These are phyloP conservation scores for Columbina picui DNA, from an alignment of 2,113 vertebrate species.

Conservation along the genomic window DNA sequence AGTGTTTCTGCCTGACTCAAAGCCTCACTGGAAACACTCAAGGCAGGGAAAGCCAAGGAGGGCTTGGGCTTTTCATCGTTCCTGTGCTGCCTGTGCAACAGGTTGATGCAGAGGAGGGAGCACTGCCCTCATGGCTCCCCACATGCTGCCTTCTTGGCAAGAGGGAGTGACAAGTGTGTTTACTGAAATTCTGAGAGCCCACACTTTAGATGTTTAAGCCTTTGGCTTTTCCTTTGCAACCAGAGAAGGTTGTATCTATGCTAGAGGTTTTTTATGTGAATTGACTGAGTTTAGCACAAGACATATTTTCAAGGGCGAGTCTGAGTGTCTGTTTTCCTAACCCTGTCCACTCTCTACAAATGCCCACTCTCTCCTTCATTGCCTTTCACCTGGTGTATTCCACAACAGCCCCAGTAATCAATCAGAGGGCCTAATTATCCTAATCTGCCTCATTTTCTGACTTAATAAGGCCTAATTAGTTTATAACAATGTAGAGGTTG, in stretches of 20 bases:
- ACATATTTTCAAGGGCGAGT: not conserved
- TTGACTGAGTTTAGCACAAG: not conserved
- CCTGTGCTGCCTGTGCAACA: not conserved
- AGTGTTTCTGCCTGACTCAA: not conserved
- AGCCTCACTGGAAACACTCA: not conserved
- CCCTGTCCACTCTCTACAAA: not conserved
- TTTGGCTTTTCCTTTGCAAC: not conserved
- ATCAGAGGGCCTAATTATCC: slow-evolving; percentile 35
- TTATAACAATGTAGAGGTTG: slow-evolving; percentile 49
- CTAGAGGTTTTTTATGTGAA: not conserved
- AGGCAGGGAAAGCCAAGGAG: not conserved
- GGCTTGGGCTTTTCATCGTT: not conserved
- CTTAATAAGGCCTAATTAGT: slow-evolving; percentile 63
- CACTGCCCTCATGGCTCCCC: not conserved
- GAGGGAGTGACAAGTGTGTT: fast-evolving
- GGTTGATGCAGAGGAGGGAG: not conserved
- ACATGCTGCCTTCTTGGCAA: not conserved
- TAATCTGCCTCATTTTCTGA: slow-evolving; percentile 48
- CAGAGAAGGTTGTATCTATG: not conserved
- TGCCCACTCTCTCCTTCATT: not conserved
- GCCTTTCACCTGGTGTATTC: not conserved
- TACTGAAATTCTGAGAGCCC: not conserved
- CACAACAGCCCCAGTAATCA: slow-evolving; percentile 33
- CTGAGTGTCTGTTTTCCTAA: not conserved
- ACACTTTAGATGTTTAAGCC: not conserved